These are phyloP conservation scores for Ptilorrhoa leucosticta DNA, from an alignment of 2,113 vertebrate genomes.

Conservation along the genomic window DNA sequence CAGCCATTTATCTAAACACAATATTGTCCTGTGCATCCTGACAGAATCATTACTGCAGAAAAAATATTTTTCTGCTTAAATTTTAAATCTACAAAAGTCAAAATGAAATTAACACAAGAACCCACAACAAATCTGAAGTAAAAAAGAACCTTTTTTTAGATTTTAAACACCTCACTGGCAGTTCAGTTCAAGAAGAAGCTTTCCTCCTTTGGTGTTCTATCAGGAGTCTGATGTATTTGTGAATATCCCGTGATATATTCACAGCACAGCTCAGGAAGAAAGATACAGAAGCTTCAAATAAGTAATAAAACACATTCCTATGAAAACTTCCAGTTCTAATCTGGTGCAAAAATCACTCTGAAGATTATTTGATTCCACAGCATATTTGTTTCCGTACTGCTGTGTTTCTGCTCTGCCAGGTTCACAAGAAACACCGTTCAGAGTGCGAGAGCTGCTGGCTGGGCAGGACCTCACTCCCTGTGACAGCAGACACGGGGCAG, in stretches of 20 bases:
- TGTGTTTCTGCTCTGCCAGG: not conserved
- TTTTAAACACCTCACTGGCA: not conserved
- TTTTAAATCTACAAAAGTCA: not conserved
- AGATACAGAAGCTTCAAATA: not conserved
- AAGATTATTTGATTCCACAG: not conserved
- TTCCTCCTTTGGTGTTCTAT: not conserved
- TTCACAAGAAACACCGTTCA: not conserved
- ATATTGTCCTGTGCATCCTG: not conserved
- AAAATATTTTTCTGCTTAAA: not conserved
- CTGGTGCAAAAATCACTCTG: not conserved
- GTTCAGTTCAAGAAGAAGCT: not conserved
- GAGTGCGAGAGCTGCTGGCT: not conserved
- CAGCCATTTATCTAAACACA: not conserved
- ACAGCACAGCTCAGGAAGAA: not conserved
- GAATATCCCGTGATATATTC: not conserved
- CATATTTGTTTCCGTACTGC: not conserved
- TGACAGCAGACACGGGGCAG: not conserved
- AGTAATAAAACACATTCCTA: not conserved
- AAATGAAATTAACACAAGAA: not conserved
- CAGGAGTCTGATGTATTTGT: not conserved
- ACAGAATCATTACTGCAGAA: not conserved
- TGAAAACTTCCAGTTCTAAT: not conserved
- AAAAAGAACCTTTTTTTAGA: not conserved
- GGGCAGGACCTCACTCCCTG: not conserved
- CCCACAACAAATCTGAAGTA: not conserved